Conservation (phyloP, 2,888 invertebrate genomes). For the Graphium colonna region DNA sequence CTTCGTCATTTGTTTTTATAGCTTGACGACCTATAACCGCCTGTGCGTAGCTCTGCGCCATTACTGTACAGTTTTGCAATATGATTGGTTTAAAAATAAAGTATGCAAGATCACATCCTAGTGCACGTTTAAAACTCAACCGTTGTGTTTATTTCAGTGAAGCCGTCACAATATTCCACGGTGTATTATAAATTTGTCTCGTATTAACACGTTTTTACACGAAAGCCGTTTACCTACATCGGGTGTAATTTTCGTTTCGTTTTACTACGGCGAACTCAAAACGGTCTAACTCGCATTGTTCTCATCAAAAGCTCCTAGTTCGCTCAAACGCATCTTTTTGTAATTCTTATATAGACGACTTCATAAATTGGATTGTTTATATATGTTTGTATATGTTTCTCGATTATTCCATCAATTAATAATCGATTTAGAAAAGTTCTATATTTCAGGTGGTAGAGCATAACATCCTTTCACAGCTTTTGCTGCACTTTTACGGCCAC, state of each 20-base stretch:
- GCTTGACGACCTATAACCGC: conserved; percentile 44
- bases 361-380: too few species aligned
- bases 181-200: conserved; percentile 17
- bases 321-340: conserved; percentile 1
- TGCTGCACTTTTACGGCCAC: too few species aligned
- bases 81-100: not conserved
- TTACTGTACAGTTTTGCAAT: conserved; percentile 12
- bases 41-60: conserved; percentile 31
- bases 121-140: not conserved
- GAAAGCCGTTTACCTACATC: conserved; percentile 14
- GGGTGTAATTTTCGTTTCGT: conserved; percentile 22
- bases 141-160: conserved; percentile 6
- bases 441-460: too few species aligned
- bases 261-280: conserved; percentile 16
- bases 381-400: too few species aligned
- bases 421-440: too few species aligned
- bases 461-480: too few species aligned
- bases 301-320: conserved; percentile 2
- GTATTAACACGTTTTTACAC: conserved; percentile 21
- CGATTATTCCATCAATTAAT: too few species aligned
- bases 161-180: not conserved
- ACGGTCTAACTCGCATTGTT: conserved; percentile 11
- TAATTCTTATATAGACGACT: too few species aligned
- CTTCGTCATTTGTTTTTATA: conserved; percentile 48
- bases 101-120: not conserved